Evolutionary conservation across 2,888 invertebrate genomes (phyloP).

Genomic region (Belgica antarctica): DNA sequence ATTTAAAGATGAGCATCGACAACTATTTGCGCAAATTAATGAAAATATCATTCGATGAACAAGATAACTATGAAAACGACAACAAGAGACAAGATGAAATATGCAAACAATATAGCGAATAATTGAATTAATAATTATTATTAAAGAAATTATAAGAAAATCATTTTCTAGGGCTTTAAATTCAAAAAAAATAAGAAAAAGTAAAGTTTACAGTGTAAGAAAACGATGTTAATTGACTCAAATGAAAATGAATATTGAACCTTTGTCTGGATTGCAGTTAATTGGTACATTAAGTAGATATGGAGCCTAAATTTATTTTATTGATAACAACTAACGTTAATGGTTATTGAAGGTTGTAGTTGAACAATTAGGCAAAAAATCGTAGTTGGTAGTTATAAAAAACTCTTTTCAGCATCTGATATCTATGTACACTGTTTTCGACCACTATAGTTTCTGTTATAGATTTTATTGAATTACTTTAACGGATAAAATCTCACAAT

Average conservation of each 20-base stretch:
- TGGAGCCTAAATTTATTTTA: constrained; percentile 34
- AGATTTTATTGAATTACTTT: constrained; percentile 6
- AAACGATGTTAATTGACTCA: neutral
- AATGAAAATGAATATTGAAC: neutral
- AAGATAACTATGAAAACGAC: no score
- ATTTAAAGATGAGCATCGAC: no score
- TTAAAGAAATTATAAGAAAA: no score
- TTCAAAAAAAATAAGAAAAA: neutral
- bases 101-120: neutral
- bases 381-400: constrained; percentile 27
- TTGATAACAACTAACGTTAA: constrained; percentile 15
- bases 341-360: constrained; percentile 11
- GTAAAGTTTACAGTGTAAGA: no score
- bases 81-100: no score
- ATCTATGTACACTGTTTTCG: constrained; percentile 6
- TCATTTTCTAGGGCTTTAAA: constrained; percentile 21
- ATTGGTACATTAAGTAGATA: constrained; percentile 23
- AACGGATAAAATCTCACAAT: neutral
- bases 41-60: no score
- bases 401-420: neutral
- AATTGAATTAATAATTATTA: neutral
- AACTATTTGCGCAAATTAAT: neutral
- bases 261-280: constrained; percentile 26
- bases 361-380: constrained; percentile 7
- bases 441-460: constrained; percentile 18